Base-by-base conservation (phyloP, 1,140 invertebrate genomes). In the Brachionus sp. region DNA sequence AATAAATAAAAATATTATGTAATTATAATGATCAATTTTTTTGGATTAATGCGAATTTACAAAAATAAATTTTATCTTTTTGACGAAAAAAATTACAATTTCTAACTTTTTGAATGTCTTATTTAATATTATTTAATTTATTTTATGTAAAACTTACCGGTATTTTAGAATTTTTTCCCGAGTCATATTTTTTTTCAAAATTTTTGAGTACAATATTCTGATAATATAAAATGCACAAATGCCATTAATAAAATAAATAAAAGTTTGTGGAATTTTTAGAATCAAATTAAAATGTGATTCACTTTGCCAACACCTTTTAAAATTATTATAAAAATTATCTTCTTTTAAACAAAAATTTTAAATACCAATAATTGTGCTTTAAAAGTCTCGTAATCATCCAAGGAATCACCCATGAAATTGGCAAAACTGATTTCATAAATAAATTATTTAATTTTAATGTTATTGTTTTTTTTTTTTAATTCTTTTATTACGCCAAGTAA, bases 401-500 rank as follows among this genome's bases (percentile, higher is more conserved):
- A 25, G 77, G 77, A 19, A 62, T 25, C 5, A 62, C 25, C 77
- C 77, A 80, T 23, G 42, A 19, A 66, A 80, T 37, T 16, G 77
- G 77, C n/a, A 62, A 12, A 29, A 42, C 77, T 80, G 16, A 16
- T 16, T 37, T 57, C 3, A 57, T 12, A 23, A 6, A 66, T 25
- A 25, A 29, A 37, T 29, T 25, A 29, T 5, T 10, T 62, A 19
- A 10, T n/a, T 16, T 62, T 23, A 62, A 19, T 42, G 12, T 70
- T 70, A 62, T 23, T 42, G 12, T 70, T 70, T 37, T 6, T 16
- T 19, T 7, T n/a, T 39, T 33, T 7, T 35, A 0, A 53, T 19
- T n/a, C n/a, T n/a, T n/a, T n/a, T n/a, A 29, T 80, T 80, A 80
- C 77, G 7, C 77, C 77, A 80, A 23, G 77, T 62, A 16, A 80